phyloP scores from a whole-genome alignment of 2,888 invertebrate genomes.

The Tuberolachnus salignus region DNA sequence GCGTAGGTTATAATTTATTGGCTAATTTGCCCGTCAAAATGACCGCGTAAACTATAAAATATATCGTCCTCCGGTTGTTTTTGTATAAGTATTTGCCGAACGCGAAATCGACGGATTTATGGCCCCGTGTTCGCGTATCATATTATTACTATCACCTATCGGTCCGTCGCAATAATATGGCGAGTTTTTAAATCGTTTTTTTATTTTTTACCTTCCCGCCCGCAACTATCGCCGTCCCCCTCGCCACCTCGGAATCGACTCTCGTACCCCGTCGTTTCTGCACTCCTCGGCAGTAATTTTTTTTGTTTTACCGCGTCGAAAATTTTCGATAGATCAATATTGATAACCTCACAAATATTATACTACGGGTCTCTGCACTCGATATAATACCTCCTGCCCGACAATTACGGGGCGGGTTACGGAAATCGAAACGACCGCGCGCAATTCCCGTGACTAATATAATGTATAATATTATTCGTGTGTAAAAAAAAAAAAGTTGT shows the following conservation, averaged over 20 bases:
- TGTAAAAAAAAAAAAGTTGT: too few species aligned
- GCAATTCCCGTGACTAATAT: too few species aligned
- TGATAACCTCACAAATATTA: too few species aligned
- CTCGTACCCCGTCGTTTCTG: not conserved
- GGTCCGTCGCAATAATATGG: not conserved
- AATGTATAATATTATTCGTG: too few species aligned
- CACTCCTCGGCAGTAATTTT: too few species aligned
- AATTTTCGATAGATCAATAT: too few species aligned
- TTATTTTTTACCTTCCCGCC: not conserved
- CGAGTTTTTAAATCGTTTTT: constrained; percentile 13
- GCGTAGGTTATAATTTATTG: constrained; percentile 40
- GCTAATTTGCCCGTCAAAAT: constrained; percentile 50
- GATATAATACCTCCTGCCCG: too few species aligned
- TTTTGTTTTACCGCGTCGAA: too few species aligned
- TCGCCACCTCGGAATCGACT: not conserved
- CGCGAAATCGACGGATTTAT: constrained; percentile 55
- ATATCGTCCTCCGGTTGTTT: constrained; percentile 37
- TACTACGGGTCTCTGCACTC: too few species aligned
- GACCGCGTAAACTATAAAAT: constrained; percentile 47
- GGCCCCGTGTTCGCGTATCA: constrained; percentile 20
- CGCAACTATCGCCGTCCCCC: not conserved
- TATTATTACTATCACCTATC: not conserved
- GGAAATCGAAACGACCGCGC: too few species aligned
- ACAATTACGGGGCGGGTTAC: too few species aligned
- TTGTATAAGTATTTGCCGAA: constrained; percentile 29